A percentile compares a stretch with the other conserved stretches of the same genome.
Conservation (phyloP, 2,113 vertebrate genomes). For the Chaetura pelagica region DNA sequence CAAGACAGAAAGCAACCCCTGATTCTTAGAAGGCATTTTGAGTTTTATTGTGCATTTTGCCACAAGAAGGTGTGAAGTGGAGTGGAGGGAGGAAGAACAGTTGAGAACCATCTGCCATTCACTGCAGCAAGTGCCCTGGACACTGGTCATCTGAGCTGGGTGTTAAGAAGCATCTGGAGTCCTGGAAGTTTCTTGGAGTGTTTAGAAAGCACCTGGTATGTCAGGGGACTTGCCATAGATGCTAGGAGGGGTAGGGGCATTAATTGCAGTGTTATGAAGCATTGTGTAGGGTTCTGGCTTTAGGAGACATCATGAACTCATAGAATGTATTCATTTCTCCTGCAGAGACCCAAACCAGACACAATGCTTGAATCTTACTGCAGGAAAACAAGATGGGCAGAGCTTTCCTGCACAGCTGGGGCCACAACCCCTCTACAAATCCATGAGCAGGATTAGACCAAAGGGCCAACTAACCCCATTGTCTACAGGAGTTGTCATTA, state of each 20-base stretch:
- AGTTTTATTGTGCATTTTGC: background rate
- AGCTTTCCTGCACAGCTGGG: background rate
- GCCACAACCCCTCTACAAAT: background rate
- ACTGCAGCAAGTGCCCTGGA: background rate
- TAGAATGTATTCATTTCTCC: accelerated
- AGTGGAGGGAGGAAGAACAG: accelerated
- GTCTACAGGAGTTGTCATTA: background rate
- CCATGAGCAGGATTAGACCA: background rate
- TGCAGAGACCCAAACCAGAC: background rate
- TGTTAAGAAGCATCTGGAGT: background rate
- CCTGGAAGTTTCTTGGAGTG: background rate
- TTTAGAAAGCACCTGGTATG: background rate
- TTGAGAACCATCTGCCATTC: background rate
- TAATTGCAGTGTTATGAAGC: background rate
- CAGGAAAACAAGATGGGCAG: background rate
- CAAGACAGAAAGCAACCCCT: background rate
- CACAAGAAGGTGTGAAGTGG: accelerated
- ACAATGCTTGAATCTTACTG: accelerated
- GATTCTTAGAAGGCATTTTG: background rate
- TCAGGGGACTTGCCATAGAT: background rate
- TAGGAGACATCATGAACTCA: accelerated
- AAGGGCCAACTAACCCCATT: background rate
- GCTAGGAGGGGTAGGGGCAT: accelerated
- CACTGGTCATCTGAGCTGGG: background rate
- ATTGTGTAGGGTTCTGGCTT: background rate